Conservation (phyloP, 2,888 invertebrate species). For the Andrena bucephala region DNA sequence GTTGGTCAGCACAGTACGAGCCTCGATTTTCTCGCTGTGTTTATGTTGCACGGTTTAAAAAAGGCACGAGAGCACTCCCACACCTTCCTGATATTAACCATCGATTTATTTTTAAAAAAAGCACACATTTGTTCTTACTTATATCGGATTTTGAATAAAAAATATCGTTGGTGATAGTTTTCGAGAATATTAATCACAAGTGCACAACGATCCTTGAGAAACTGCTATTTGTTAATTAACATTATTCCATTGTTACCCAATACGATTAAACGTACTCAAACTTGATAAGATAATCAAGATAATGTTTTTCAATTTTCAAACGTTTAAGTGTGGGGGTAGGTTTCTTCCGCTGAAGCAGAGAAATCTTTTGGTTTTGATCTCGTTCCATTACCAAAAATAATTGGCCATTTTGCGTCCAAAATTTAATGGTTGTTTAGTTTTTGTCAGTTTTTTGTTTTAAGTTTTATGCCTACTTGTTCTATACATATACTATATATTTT, state of each 20-base stretch:
- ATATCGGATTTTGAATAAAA: no score
- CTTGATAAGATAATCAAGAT: neutral
- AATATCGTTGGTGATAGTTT: no score
- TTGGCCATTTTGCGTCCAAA: neutral
- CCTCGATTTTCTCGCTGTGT: slow-evolving; percentile 37
- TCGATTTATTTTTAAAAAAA: neutral
- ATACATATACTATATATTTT: no score
- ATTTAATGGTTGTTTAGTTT: neutral
- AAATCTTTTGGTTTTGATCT: neutral
- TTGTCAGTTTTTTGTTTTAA: no score
- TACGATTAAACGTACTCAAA: no score
- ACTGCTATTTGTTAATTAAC: neutral
- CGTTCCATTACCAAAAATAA: neutral
- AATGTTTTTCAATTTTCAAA: no score
- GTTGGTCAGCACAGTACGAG: slow-evolving; percentile 43
- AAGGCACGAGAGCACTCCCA: neutral
- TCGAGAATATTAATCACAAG: neutral
- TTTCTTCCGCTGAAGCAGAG: neutral
- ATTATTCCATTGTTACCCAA: no score
- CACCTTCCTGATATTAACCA: neutral
- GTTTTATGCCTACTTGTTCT: no score
- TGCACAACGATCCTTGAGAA: neutral
- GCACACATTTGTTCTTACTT: neutral
- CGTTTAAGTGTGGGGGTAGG: neutral
- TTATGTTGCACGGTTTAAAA: neutral